phyloP scores from a whole-genome alignment of 2,888 invertebrate genomes.

The Celastrina argiolus region DNA sequence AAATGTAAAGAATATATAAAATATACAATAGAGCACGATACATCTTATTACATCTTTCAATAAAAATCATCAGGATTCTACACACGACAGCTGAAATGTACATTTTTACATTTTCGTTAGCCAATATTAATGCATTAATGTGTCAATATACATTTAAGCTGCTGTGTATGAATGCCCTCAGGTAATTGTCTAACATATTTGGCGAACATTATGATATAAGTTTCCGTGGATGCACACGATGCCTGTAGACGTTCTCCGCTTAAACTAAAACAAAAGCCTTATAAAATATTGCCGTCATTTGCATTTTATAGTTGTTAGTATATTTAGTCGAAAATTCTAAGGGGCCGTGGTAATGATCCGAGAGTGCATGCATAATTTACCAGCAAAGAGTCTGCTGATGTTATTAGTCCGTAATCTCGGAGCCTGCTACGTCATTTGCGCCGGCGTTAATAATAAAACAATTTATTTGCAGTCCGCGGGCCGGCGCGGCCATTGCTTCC shows the following conservation, averaged over 20 bases:
- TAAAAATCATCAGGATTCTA: no score
- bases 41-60: no score
- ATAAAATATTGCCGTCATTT: conserved; percentile 19
- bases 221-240: background rate
- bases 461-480: conserved; percentile 61
- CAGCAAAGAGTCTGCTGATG: conserved; percentile 73
- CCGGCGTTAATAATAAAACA: conserved; percentile 70
- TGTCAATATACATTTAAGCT: no score
- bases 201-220: background rate
- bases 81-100: no score
- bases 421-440: conserved; percentile 69
- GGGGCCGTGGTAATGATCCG: conserved; percentile 71
- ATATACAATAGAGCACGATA: no score
- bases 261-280: conserved; percentile 10
- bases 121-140: no score
- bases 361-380: conserved; percentile 76
- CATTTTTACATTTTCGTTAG: no score
- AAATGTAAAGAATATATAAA: no score
- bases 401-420: conserved; percentile 76
- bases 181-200: background rate
- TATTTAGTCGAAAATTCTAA: conserved; percentile 43
- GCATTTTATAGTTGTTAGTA: conserved; percentile 21
- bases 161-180: no score
- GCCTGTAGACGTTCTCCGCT: background rate
- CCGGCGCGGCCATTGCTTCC: conserved; percentile 38